A percentile compares a stretch with the other conserved stretches of the same genome.
These are phyloP conservation scores for Pampus argenteus DNA, from an alignment of 2,797 vertebrate species.

Conservation along the genomic window DNA sequence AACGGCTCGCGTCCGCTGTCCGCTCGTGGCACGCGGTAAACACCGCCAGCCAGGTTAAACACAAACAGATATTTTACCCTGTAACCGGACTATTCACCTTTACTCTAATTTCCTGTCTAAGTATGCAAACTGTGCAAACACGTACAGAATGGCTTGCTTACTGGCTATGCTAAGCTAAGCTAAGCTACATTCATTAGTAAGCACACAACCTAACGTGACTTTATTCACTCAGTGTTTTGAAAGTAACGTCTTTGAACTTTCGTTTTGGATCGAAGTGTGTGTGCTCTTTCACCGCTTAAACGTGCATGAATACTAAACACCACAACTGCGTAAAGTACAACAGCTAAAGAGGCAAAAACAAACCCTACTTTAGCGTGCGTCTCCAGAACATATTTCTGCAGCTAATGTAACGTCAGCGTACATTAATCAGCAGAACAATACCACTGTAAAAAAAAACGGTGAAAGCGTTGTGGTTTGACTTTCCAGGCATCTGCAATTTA, in stretches of 20 bases:
- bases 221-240: conserved; percentile 7
- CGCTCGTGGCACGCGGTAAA: conserved; percentile 72
- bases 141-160: not conserved
- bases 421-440: not conserved
- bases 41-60: conserved; percentile 28
- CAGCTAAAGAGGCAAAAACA: not conserved
- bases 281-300: no score
- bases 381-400: not conserved
- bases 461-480: not conserved
- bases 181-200: conserved; percentile 30
- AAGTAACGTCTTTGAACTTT: no score
- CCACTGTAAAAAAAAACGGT: not conserved
- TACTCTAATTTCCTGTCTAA: not conserved
- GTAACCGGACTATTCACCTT: not conserved
- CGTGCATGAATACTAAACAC: not conserved
- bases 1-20: conserved; percentile 40
- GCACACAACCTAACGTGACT: not conserved
- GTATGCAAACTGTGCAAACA: not conserved
- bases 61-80: not conserved
- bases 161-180: conserved; percentile 7
- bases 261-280: not conserved
- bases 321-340: not conserved
- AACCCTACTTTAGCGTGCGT: not conserved
- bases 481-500: not conserved
- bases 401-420: not conserved